Evolutionary conservation across 2,797 vertebrate species (phyloP), one percentile per base, ranked within the genome.

Genomic region (Hephaestus fuliginosus): DNA sequence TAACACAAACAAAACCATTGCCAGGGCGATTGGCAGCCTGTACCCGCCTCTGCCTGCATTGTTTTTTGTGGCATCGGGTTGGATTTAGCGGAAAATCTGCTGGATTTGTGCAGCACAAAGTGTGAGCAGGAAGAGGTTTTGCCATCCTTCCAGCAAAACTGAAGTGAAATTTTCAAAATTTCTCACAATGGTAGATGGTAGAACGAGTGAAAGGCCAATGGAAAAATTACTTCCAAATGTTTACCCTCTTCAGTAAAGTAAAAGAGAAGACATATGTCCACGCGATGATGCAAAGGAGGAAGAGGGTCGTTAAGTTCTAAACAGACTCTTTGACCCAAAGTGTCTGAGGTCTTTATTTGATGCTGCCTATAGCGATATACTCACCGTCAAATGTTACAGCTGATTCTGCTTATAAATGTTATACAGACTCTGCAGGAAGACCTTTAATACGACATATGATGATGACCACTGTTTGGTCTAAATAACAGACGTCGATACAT

Each of bases 181-280:
- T 75, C 41, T 81, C 58, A 76, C 73, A 82, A 76, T 56, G 71
- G 82, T 44, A 78, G 89, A 84, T 62, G 80, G 69, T 56, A 74
- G 82, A 85, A 74, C 14, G 41, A 88, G 79, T 78, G 71, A 88
- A 92, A 89, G 78, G 85, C 80, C 81, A 79, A 82, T 81, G 89
- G 88, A 91, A 92, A 93, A 90, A 92, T 87, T 76, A 79, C 84
- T 92, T 87, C 86, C 88, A 91, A 92, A 93, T 93, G 91, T 93
- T 92, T 87, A 90, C 67, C 68, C 72, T 86, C 82, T 70, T 78
- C 66, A 73, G 86, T 62, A 68, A 81, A 89, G 88, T 77, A 67
- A 83, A 85, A 86, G 76, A 74, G 73, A 80, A 88, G 86, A 91
- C 82, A 81, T 85, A 84, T 3, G 55, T 74, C 73, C 66, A 62